Base-by-base conservation (phyloP, 2,797 vertebrate genomes). In the Hippocampus kuda region DNA sequence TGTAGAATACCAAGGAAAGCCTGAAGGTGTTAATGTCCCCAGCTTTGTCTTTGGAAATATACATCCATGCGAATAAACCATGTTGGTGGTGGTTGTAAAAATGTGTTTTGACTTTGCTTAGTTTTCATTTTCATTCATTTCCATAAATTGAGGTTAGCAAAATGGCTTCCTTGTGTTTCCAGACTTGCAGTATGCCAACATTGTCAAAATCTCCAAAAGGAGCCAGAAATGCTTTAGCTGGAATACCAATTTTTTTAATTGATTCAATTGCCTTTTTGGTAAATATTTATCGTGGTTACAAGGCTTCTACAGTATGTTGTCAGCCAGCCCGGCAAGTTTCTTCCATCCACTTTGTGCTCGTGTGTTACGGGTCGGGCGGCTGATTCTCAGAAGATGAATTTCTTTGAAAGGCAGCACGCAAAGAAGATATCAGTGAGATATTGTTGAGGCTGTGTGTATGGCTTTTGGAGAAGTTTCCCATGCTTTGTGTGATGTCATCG, bases 51-150 rank as follows among this genome's bases (percentile, higher is more conserved):
- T 76, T 85, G 73, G 83, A 56, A 85, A 71, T 77, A 83, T 82
- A 68, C 76, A 83, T 81, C 87, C 77, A 81, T 85, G 78, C 82
- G 74, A 91, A 89, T 90, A 90, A 91, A 90, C 86, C 77, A 84
- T 83, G 78, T 81, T 75, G 82, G 80, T 86, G 84, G 77, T 86
- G 78, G 79, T 79, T 79, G 84, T 80, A 62, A 81, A 83, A 77
- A 63, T 71, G 70, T 79, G 73, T 72, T 81, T 84, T 83, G 75
- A 66, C 75, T 88, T 81, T 66, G 61, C 4, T 73, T 48, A 51
- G 51, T 69, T 75, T 56, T 27, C 53, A 34, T 72, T 63, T 48
- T 69, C 78, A 73, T 68, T 65, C 24, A 49, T 65, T 30, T 42
- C 69, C 51, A 72, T 66, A 72, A 71, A 48, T 42, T 57, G 15